Evolutionary conservation across 2,797 vertebrate species (phyloP), one percentile per base, ranked within the genome.

Genomic region (Odontamblyopus rebecca): DNA sequence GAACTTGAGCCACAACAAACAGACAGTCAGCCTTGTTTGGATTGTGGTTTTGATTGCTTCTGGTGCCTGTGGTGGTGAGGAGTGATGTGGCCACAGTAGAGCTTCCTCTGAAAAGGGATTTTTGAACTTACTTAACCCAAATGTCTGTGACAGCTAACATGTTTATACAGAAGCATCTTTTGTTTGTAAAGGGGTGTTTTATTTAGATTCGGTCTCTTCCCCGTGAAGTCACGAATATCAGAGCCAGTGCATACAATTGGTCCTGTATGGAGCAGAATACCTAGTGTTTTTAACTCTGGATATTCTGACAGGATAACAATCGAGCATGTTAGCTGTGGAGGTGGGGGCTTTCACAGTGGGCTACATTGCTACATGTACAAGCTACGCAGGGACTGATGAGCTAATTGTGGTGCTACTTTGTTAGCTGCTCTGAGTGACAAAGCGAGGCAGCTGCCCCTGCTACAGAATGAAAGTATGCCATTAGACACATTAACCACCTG

Each of bases 401-500:
- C 65, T 48, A 69, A 72, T 62, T 54, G 62, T 65, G 59, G 57
- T 69, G 69, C 61, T 61, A 72, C 23, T 63, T 63, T 70, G 71
- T 75, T 71, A 64, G 53, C 44, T 41, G 27, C 72, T 71, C 61
- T 64, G 64, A 65, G 57, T 76, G 79, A 85, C 72, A 38, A 72
- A 29, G 18, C 1, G 18, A 71, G 61, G 71, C 83, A 86, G 81
- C 83, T 89, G 84, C 78, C 73, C 56, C 27, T 59, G 53, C 67
- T 61, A 51, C 70, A 65, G 50, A 71, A 79, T 79, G 13, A 70
- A 77, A 72, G 53, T 6, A 29, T 76, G 71, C 74, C 75, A 75
- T 75, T 41, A 57, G 83, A 77, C 73, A 54, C 79, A 82, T 85
- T 85, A 86, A 76, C 80, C 87, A 86, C 80, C 82, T 89, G 88